phyloP scores from a whole-genome alignment of 1,140 invertebrate genomes.

The Muscidifurax raptorellus region DNA sequence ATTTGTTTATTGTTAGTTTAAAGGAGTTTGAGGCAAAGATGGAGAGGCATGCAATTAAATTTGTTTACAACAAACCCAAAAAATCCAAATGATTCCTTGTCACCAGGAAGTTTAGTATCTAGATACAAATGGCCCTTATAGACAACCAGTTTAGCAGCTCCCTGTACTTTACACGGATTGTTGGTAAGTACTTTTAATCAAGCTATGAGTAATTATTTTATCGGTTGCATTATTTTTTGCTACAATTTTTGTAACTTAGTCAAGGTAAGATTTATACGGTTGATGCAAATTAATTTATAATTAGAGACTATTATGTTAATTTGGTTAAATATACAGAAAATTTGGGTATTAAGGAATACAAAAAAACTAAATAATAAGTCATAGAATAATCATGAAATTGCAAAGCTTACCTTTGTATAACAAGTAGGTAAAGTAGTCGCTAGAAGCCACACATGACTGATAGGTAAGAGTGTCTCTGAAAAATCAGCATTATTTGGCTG shows the following conservation, averaged over 20 bases:
- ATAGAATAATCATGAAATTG: not conserved
- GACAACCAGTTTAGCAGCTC: constrained; percentile 36
- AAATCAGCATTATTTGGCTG: constrained; percentile 74
- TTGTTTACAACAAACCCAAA: constrained; percentile 51
- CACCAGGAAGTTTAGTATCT: constrained; percentile 27
- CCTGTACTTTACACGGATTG: constrained; percentile 35
- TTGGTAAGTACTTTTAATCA: not conserved
- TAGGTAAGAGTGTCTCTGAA: constrained; percentile 72
- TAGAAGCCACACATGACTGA: constrained; percentile 87
- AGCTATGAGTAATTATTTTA: constrained; percentile 5
- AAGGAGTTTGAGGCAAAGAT: not conserved
- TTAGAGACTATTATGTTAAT: constrained; percentile 6
- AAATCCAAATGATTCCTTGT: constrained; percentile 40
- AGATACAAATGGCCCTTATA: constrained; percentile 40
- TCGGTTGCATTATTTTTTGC: not conserved
- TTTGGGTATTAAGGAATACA: not conserved
- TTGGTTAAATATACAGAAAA: not conserved
- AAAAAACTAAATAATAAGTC: not conserved
- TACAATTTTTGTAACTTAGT: constrained; percentile 2
- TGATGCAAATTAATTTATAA: constrained; percentile 21
- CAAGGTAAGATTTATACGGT: constrained; percentile 7
- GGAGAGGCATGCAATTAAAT: constrained; percentile 25
- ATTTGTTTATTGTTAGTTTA: not conserved
- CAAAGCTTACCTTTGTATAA: constrained; percentile 76
- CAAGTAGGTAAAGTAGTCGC: constrained; percentile 83